Conservation (phyloP, 2,888 invertebrate genomes). For the Bombylius discolor region DNA sequence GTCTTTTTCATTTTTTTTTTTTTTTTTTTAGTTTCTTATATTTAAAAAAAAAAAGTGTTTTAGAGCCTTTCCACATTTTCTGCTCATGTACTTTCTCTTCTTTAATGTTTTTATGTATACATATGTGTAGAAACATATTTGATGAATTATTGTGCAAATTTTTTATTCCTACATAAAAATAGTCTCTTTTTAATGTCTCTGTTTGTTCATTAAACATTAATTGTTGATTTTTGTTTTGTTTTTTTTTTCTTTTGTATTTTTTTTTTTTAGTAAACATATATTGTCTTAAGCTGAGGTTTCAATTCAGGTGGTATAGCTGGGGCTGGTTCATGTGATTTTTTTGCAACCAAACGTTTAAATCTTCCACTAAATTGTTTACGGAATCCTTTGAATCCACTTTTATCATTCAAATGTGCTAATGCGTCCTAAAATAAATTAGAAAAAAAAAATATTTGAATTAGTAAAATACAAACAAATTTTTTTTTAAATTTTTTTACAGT, state of each 20-base stretch:
- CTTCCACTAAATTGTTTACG: constrained; percentile 75
- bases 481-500: not conserved
- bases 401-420: constrained; percentile 56
- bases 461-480: not conserved
- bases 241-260: too few species aligned
- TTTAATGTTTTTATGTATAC: too few species aligned
- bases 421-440: constrained; percentile 53
- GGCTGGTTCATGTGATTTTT: constrained; percentile 67
- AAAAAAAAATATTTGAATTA: constrained; percentile 11
- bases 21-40: too few species aligned
- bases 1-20: too few species aligned
- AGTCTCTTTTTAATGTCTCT: not conserved
- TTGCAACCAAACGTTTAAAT: constrained; percentile 73
- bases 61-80: too few species aligned
- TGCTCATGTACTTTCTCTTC: too few species aligned
- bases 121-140: too few species aligned
- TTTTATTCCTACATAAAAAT: not conserved
- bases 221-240: not conserved
- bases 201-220: not conserved
- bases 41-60: too few species aligned
- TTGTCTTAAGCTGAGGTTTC: constrained; percentile 76
- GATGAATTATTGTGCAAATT: not conserved
- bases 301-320: constrained; percentile 78
- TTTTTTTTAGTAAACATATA: constrained; percentile 64
- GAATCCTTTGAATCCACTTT: constrained; percentile 68